phyloP scores from a whole-genome alignment of 2,113 vertebrate species.

The Protomyctophum bolini region DNA sequence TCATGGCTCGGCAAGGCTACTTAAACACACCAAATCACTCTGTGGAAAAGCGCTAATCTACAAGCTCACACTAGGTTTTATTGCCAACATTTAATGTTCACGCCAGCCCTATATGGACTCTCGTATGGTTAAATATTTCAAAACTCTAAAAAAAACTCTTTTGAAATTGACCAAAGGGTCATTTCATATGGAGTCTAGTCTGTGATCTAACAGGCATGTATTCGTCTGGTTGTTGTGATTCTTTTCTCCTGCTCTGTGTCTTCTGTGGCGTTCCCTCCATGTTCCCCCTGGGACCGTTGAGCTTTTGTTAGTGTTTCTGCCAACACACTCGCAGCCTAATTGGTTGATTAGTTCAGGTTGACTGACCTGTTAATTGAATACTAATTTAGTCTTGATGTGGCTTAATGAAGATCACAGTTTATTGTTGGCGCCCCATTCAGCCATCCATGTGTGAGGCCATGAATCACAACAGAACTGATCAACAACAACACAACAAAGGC shows the following conservation, averaged over 20 bases:
- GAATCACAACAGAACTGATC: conserved; percentile 58
- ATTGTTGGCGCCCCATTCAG: conserved; percentile 68
- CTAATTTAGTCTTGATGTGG: conserved; percentile 77
- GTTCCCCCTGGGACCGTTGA: conserved; percentile 72
- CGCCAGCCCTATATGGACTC: too few relatives aligned
- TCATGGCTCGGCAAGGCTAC: too few relatives aligned
- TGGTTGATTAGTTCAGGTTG: conserved; percentile 80
- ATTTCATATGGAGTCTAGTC: too few relatives aligned
- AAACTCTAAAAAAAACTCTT: too few relatives aligned
- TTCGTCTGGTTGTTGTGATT: too few relatives aligned
- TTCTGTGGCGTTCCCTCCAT: conserved; percentile 60
- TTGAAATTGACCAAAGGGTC: too few relatives aligned
- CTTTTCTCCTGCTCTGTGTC: conserved; percentile 64
- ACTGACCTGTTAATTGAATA: conserved; percentile 80
- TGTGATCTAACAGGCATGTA: too few relatives aligned
- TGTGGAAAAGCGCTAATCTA: too few relatives aligned
- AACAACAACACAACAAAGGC: conserved; percentile 51
- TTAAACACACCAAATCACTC: too few relatives aligned
- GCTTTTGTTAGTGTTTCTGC: conserved; percentile 78
- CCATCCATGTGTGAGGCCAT: conserved; percentile 55
- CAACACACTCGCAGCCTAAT: conserved; percentile 77
- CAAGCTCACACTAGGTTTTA: too few relatives aligned
- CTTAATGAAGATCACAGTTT: conserved; percentile 75
- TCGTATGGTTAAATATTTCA: too few relatives aligned
- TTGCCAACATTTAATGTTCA: too few relatives aligned